Evolutionary conservation across 37 sponge, comb jelly and placozoan species (phyloP).

Genomic region (Ephydatia muelleri): DNA sequence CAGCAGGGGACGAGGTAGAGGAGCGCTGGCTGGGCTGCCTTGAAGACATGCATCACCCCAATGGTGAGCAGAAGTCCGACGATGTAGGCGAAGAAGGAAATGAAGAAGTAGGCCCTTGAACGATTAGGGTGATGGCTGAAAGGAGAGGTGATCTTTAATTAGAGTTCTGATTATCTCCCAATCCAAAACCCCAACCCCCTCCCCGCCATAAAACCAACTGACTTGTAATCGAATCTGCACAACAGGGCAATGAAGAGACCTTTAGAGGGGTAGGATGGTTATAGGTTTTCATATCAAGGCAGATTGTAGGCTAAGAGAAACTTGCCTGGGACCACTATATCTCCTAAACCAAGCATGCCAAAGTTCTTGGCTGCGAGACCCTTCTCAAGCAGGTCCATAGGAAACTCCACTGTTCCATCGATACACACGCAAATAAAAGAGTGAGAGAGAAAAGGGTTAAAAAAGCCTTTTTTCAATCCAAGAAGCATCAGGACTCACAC

Average conservation of each 20-base stretch:
- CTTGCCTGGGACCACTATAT: constrained; percentile 93
- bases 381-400: constrained; percentile 82
- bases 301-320: neutral
- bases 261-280: neutral
- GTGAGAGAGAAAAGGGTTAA: constrained; percentile 6
- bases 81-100: constrained; percentile 88
- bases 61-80: constrained; percentile 89
- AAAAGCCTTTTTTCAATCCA: neutral
- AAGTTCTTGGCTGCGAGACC: constrained; percentile 63
- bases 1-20: constrained; percentile 97
- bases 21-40: constrained; percentile 97
- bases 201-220: constrained; percentile 2
- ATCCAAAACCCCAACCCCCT: neutral
- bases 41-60: constrained; percentile 82
- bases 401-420: constrained; percentile 66
- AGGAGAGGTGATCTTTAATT: neutral
- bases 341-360: constrained; percentile 97
- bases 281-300: neutral
- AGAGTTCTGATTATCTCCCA: neutral
- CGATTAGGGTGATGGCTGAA: constrained; percentile 40
- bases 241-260: constrained; percentile 91
- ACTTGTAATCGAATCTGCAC: constrained; percentile 87
- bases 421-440: neutral
- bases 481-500: constrained; percentile 47
- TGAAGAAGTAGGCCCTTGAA: constrained; percentile 80